A percentile compares a stretch with the other conserved stretches of the same genome.
Conservation (phyloP, 2,113 vertebrate genomes). For the Megaceryle maxima region DNA sequence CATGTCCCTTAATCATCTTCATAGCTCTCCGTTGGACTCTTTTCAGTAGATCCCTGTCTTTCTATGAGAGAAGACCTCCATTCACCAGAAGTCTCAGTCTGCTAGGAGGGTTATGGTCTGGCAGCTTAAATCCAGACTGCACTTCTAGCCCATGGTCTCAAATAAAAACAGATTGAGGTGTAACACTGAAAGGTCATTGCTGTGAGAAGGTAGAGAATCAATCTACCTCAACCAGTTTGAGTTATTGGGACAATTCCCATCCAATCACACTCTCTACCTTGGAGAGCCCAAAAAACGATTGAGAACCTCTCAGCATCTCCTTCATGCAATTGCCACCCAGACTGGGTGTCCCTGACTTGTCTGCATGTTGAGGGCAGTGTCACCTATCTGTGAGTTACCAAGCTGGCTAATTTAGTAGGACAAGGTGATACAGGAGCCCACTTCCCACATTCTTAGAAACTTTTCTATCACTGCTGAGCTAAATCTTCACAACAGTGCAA, state of each 20-base stretch:
- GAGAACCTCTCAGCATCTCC: rapidly evolving
- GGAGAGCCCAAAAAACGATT: neutral
- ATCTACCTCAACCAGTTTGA: neutral
- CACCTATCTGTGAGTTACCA: neutral
- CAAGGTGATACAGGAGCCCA: neutral
- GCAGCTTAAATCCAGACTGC: neutral
- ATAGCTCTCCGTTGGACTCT: too few relatives aligned
- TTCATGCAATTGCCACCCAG: neutral
- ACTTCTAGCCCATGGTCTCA: neutral
- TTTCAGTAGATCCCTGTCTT: too few relatives aligned
- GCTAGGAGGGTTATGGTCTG: neutral
- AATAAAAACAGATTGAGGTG: neutral
- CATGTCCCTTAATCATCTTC: too few relatives aligned
- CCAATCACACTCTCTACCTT: neutral
- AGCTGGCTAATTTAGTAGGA: neutral
- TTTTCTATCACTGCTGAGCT: neutral
- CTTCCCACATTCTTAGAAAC: neutral
- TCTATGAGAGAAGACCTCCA: neutral
- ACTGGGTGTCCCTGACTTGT: neutral
- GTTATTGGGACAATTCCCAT: neutral
- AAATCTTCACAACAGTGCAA: neutral
- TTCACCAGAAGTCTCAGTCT: neutral
- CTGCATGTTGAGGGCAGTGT: neutral
- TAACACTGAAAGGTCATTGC: neutral
- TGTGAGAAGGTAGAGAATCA: neutral